Evolutionary conservation across 2,797 vertebrate species (phyloP), one percentile per base, ranked within the genome.

Genomic region (Malacoctenus gilli): DNA sequence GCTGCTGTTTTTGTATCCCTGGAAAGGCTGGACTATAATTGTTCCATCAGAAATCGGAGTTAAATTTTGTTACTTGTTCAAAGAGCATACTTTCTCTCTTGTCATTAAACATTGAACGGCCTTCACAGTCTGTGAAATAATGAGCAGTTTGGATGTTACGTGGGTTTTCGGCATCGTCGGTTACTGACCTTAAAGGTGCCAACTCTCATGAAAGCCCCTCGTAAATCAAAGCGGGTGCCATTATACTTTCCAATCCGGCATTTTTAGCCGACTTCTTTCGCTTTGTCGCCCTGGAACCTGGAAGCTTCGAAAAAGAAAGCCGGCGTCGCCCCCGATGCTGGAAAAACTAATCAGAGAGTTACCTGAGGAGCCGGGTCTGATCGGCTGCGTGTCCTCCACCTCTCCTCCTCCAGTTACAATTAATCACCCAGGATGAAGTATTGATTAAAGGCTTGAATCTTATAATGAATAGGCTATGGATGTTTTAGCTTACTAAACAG

Each of bases 401-500:
- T 40, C 56, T 62, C 34, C 31, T 50, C 18, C 20, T 75, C 77
- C 57, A 67, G 34, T 72, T 68, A 36, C 54, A 73, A 68, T 73
- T 31, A 64, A 72, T 80, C 58, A 68, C 22, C 32, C 60, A 32
- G 53, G 50, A 80, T 61, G 62, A 61, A 41, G 15, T 68, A 80
- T 82, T 52, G 71, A 84, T 82, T 62, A 37, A 61, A 46, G 37
- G 23, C 56, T 57, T 43, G 28, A 51, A 48, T 68, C 51, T 58
- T 53, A 15, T 68, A 74, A 82, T 75, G 66, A 79, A 72, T 74
- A 60, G 18, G 14, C 19, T 70, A 70, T 77, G 68, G 68, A 60
- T 8, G 1, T 42, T 72, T 64, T 35, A 51, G 12, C 60, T 60
- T 39, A 61, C 58, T 58, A 57, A 59, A 56, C 15, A 44, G 39